Base-by-base conservation (phyloP, 2,888 invertebrate species). In the Sthenelais limicola region DNA sequence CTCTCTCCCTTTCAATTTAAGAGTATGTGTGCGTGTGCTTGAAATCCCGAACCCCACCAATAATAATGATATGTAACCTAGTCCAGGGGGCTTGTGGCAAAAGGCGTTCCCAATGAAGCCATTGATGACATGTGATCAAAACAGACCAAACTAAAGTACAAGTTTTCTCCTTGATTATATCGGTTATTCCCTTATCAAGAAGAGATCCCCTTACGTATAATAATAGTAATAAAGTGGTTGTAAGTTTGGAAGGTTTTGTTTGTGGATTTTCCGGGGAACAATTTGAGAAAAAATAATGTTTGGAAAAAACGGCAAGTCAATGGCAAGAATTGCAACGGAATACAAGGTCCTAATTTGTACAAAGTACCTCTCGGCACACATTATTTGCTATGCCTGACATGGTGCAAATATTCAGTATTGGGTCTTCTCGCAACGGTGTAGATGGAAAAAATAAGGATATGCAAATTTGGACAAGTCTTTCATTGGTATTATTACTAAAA, bases 381-480 rank as follows among this genome's bases (percentile, higher is more conserved):
- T n/a, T n/a, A n/a, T n/a, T n/a, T n/a, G n/a, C n/a, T n/a, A n/a
- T n/a, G n/a, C n/a, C n/a, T n/a, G n/a, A n/a, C n/a, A n/a, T n/a
- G n/a, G n/a, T n/a, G n/a, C n/a, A n/a, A n/a, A n/a, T n/a, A n/a
- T n/a, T n/a, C n/a, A n/a, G n/a, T n/a, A 62, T 38, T 24, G 38
- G 62, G 62, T 28, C 62, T 35, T 38, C 21, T 38, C n/a, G 56
- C 30, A 33, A 56, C 43, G 43, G 33, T 62, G 35, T 62, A 62
- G 38, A 62, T 24, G 28, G 24, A 43, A 62, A 43, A 62, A 62
- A 35, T 38, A 38, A 68, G 24, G 33, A 68, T 51, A 68, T 68
- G 68, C 51, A 68, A 68, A 68, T 51, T 68, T 68, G 68, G 68
- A 68, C 68, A 68, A 68, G 68, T 68, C 51, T 33, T 32, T 35